Evolutionary conservation across 2,888 invertebrate species (phyloP).

Genomic region (Noctua janthe): DNA sequence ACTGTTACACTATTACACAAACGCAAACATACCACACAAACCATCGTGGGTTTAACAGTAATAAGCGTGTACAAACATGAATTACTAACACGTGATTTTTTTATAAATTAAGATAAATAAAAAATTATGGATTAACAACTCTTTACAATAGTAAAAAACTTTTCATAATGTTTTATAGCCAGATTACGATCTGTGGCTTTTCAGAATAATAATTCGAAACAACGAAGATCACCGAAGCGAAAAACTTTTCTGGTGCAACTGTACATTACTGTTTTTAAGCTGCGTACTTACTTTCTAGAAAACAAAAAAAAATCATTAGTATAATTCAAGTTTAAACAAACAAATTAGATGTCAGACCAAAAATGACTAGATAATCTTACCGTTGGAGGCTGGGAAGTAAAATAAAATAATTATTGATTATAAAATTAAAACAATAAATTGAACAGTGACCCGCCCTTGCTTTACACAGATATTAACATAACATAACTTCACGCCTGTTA

Average conservation of each 20-base stretch:
- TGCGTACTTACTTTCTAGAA: slow-evolving; percentile 18
- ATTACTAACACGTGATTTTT: no score
- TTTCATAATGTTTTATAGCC: no score
- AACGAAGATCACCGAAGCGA: not conserved
- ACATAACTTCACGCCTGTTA: no score
- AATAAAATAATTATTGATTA: not conserved
- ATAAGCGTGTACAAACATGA: no score
- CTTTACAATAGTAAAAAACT: no score
- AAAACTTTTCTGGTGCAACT: not conserved
- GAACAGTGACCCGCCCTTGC: no score
- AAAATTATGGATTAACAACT: no score
- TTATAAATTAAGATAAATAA: no score
- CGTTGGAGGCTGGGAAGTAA: slow-evolving; percentile 6
- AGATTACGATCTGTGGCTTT: not conserved
- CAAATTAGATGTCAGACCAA: not conserved
- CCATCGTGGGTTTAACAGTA: no score
- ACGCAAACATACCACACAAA: no score
- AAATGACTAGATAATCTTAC: slow-evolving; percentile 4
- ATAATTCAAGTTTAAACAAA: not conserved
- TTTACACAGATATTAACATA: no score
- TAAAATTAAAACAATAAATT: not conserved
- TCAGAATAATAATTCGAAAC: not conserved
- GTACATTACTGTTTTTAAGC: not conserved
- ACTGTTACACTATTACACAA: no score
- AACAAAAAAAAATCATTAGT: not conserved